These are phyloP conservation scores for Neuroscelio doddi DNA, from an alignment of 2,888 invertebrate genomes.

Conservation along the genomic window DNA sequence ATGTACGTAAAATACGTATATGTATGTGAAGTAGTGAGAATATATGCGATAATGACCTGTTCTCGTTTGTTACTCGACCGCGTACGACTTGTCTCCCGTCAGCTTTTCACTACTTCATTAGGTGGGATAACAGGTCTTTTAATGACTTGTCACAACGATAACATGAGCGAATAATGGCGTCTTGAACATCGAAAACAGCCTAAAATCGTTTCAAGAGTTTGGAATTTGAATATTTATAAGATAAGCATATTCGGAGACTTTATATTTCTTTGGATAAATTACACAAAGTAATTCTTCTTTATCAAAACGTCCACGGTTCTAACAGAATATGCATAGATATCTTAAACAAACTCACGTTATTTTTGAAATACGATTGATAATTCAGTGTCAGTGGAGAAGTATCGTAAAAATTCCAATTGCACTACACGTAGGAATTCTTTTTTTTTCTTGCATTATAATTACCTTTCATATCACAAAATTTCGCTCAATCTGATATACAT, in stretches of 20 bases:
- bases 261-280: not conserved
- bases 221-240: slow-evolving; percentile 4
- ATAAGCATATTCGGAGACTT: not conserved
- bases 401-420: too few relatives aligned
- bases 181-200: slow-evolving; percentile 37
- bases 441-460: too few relatives aligned
- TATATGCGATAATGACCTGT: slow-evolving; percentile 24
- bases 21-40: slow-evolving; percentile 14
- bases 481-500: too few relatives aligned
- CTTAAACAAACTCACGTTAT: too few relatives aligned
- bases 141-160: slow-evolving; percentile 48
- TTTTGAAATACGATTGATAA: too few relatives aligned
- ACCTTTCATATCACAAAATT: too few relatives aligned
- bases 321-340: too few relatives aligned
- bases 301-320: too few relatives aligned
- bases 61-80: slow-evolving; percentile 32
- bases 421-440: too few relatives aligned
- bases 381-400: too few relatives aligned
- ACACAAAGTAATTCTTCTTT: too few relatives aligned
- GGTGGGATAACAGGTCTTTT: slow-evolving; percentile 46
- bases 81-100: slow-evolving; percentile 29
- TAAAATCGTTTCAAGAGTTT: not conserved
- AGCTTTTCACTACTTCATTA: slow-evolving; percentile 47
- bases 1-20: slow-evolving; percentile 24
- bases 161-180: slow-evolving; percentile 39